phyloP scores from a whole-genome alignment of 1,140 invertebrate species.

The Zaprionus inermis region DNA sequence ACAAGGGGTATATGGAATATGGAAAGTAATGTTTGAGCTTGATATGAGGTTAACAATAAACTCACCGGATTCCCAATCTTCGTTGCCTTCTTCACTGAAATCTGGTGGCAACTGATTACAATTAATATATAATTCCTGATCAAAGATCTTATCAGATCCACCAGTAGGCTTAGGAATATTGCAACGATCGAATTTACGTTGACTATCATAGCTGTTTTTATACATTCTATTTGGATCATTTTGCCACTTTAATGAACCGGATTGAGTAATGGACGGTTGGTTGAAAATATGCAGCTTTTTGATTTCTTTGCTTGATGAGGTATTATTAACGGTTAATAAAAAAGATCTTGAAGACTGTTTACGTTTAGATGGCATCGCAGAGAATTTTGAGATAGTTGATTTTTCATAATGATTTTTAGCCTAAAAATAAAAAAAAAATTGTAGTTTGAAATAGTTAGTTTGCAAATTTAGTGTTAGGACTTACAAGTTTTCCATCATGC shows the following conservation, averaged over 20 bases:
- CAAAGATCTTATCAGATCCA: constrained; percentile 59
- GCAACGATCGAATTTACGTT: constrained; percentile 62
- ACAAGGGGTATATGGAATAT: constrained; percentile 53
- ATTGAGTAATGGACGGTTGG: constrained; percentile 69
- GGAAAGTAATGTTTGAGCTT: constrained; percentile 42
- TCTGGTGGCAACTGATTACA: constrained; percentile 70
- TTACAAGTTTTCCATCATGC: constrained; percentile 69
- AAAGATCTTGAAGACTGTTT: constrained; percentile 66
- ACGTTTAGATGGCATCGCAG: constrained; percentile 69
- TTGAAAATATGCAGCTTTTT: constrained; percentile 71
- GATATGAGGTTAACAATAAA: constrained; percentile 64
- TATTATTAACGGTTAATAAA: constrained; percentile 61
- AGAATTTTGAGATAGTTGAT: constrained; percentile 72
- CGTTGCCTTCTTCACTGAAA: constrained; percentile 72
- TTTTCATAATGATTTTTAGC: constrained; percentile 74
- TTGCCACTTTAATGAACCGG: constrained; percentile 62
- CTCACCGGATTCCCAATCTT: constrained; percentile 91
- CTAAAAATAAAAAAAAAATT: constrained; percentile 35
- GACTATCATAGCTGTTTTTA: constrained; percentile 63
- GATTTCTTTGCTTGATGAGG: constrained; percentile 67
- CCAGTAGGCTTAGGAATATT: constrained; percentile 48
- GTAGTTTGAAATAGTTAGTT: neutral
- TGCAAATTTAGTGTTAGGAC: constrained; percentile 17
- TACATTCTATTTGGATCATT: constrained; percentile 56
- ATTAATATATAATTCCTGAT: constrained; percentile 67